Evolutionary conservation across 2,888 invertebrate genomes (phyloP).

Genomic region (Apoderus coryli): DNA sequence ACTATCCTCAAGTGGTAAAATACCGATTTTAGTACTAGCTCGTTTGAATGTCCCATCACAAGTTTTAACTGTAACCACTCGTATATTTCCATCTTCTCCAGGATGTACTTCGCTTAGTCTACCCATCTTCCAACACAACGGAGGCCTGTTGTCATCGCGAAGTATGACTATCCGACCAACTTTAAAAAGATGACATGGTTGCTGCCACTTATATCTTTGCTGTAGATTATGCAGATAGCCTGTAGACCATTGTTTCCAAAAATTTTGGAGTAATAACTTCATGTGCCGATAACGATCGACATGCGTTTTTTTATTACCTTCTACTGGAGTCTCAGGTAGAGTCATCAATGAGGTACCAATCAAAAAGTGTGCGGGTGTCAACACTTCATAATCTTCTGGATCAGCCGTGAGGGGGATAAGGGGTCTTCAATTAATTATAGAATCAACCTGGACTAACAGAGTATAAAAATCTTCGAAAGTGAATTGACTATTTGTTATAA

Average conservation of each 20-base stretch:
- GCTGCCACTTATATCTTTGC: slow-evolving; percentile 14
- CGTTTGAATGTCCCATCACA: slow-evolving; percentile 6
- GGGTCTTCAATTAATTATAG: no score
- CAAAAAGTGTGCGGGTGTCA: no score
- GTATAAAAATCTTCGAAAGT: no score
- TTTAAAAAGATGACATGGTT: neutral
- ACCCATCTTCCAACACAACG: slow-evolving; percentile 11
- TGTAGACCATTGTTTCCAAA: slow-evolving; percentile 15
- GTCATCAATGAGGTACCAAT: no score
- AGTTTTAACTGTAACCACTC: slow-evolving; percentile 12
- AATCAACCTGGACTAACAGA: no score
- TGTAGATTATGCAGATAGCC: slow-evolving; percentile 19
- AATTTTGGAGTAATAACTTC: slow-evolving; percentile 15
- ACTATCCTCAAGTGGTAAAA: slow-evolving; percentile 4
- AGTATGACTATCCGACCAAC: slow-evolving; percentile 10
- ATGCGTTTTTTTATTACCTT: no score
- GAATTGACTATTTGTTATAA: no score
- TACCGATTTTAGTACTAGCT: slow-evolving; percentile 3
- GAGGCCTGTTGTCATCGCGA: slow-evolving; percentile 13
- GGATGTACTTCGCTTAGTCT: slow-evolving; percentile 10
- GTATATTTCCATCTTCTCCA: slow-evolving; percentile 9
- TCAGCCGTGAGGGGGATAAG: no score
- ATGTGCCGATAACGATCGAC: slow-evolving; percentile 16
- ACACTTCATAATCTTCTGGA: no score
- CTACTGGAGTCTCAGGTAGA: no score